Conservation (phyloP, 2,888 invertebrate genomes). For the Limnephilus auricula region DNA sequence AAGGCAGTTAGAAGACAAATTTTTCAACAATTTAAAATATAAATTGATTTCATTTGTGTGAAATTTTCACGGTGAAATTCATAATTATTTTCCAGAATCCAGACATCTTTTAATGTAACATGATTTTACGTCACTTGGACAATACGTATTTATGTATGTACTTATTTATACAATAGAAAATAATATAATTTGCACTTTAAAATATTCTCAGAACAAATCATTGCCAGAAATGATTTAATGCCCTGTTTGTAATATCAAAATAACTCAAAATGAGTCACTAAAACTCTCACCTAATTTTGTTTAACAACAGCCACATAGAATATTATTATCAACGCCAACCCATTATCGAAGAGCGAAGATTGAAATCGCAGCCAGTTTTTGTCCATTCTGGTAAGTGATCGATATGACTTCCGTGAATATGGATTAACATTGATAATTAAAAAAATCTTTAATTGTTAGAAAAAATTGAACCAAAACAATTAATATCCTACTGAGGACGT, state of each 20-base stretch:
- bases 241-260: not conserved
- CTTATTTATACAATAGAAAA: not conserved
- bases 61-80: not conserved
- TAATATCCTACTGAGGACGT: not conserved
- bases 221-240: not conserved
- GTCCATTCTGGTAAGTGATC: not conserved
- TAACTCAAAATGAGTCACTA: not conserved
- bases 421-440: not conserved
- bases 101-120: not conserved
- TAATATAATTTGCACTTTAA: slow-evolving; percentile 11
- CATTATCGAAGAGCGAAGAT: not conserved
- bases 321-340: not conserved
- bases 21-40: not conserved
- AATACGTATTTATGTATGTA: not conserved
- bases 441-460: not conserved
- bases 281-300: not conserved
- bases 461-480: not conserved
- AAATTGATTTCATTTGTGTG: not conserved
- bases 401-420: not conserved
- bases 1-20: not conserved
- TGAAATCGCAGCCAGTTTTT: not conserved
- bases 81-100: not conserved
- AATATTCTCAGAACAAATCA: slow-evolving; percentile 8
- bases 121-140: not conserved
- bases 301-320: not conserved